Conservation (phyloP, 2,113 vertebrate species). For the Ceuthmochares aereus region DNA sequence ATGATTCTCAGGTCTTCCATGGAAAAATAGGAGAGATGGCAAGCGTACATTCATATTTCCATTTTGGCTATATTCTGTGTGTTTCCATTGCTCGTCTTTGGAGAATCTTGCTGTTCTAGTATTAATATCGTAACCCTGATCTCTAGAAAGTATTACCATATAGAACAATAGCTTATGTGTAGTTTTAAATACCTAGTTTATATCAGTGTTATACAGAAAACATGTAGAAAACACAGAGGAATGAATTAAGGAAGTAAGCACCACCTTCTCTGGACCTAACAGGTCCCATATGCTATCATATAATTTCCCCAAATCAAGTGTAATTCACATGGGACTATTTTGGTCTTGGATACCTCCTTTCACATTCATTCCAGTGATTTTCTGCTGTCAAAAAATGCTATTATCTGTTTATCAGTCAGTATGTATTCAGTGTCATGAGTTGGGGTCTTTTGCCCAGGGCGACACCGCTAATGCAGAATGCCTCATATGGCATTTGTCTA, state of each 20-base stretch:
- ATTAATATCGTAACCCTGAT: background rate
- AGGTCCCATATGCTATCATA: background rate
- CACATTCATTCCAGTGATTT: background rate
- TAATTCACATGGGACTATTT: background rate
- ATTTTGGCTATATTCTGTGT: background rate
- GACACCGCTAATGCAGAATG: background rate
- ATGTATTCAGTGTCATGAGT: background rate
- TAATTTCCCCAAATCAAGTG: background rate
- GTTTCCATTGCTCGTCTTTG: background rate
- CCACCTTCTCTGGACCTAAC: background rate
- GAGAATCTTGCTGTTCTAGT: background rate
- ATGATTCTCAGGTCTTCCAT: background rate
- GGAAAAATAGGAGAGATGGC: background rate
- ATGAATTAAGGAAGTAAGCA: background rate
- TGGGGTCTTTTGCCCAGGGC: background rate
- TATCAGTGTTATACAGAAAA: background rate
- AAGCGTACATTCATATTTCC: background rate
- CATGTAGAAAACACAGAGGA: background rate
- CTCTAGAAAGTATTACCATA: background rate
- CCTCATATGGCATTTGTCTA: rapidly evolving
- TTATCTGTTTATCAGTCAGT: background rate
- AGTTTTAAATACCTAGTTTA: background rate
- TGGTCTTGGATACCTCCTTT: background rate
- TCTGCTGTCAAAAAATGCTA: background rate
- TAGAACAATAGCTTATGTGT: background rate